Percentiles rank a stretch among this genome's conserved stretches.
Evolutionary conservation across 2,113 vertebrate species (phyloP).

Genomic region (Amblyornis subalaris): DNA sequence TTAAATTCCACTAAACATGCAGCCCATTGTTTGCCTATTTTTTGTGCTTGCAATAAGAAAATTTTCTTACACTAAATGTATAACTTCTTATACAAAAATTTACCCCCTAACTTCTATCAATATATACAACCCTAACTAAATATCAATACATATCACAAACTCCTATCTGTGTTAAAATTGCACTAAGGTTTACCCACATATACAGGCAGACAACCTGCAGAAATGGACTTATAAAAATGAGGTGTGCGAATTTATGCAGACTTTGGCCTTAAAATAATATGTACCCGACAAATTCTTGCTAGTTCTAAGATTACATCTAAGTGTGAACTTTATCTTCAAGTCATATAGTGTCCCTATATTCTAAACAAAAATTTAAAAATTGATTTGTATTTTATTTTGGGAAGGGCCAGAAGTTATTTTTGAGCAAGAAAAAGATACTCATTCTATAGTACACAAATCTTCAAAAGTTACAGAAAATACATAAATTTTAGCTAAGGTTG

Average conservation of each 20-base stretch:
- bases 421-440: not conserved
- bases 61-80: not conserved
- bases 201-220: not conserved
- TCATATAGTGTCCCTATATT: not conserved
- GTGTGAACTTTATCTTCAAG: not conserved
- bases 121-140: not conserved
- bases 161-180: not conserved
- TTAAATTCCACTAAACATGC: not conserved
- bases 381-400: not conserved
- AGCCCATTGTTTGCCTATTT: not conserved
- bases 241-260: not conserved
- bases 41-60: not conserved
- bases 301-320: not conserved
- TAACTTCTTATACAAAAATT: not conserved
- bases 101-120: not conserved
- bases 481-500: not conserved
- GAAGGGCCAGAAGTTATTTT: not conserved
- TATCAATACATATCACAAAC: not conserved
- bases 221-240: not conserved
- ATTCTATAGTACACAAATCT: not conserved
- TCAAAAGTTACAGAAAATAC: not conserved
- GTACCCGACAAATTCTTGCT: not conserved
- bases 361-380: not conserved
- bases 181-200: not conserved
- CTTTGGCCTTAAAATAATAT: not conserved